Base-by-base conservation (phyloP, 2,888 invertebrate genomes). In the Cephus pulcher region DNA sequence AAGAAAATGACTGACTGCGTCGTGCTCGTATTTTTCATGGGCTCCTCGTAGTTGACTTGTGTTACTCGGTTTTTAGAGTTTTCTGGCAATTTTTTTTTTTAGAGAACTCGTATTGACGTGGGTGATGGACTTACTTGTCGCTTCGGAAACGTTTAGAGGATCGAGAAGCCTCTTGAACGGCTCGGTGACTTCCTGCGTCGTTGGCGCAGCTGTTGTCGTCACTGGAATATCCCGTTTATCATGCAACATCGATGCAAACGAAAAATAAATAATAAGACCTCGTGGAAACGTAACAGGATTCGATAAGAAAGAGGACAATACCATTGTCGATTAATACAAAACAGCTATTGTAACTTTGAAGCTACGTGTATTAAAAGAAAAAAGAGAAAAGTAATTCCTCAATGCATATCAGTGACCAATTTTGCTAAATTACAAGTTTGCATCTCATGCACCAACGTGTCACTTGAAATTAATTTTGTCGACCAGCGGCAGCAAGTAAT, bases 231-330 rank as follows among this genome's bases (percentile, higher is more conserved):
- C 88, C 89, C 88, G 86, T 86, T 87, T 85, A 71, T 85, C 90
- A 90, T 90, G 90, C 90, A 90, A 90, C 89, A 90, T 85, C 85
- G 89, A 90, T 89, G 90, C 90, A 87, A 89, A 89, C 85, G 82
- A 86, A 86, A 86, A 86, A 83, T 34, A 11, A 84, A 80, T 85
- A 85, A 84, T 77, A 82, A 76, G 33, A 34, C 71, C 71, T 71
- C 11, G 11, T 11, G 71, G 12, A 71, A 34, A 71, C 12, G 71
- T 33, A 71, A 71, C 12, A 23, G 33, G 12, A 34, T 32, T 33
- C 33, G 71, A 71, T 32, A 71, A 71, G 70, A 33, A 70, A 70
- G 32, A 32, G 71, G 71, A 11, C 71, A 71, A 33, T 12, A 32
- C 12, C 32, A 33, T 32, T 71, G 12, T 71, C 71, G 9, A 56